A percentile compares a stretch with the other conserved stretches of the same genome.
Conservation (phyloP, 2,113 vertebrate species). For the Sinosuthora webbiana region DNA sequence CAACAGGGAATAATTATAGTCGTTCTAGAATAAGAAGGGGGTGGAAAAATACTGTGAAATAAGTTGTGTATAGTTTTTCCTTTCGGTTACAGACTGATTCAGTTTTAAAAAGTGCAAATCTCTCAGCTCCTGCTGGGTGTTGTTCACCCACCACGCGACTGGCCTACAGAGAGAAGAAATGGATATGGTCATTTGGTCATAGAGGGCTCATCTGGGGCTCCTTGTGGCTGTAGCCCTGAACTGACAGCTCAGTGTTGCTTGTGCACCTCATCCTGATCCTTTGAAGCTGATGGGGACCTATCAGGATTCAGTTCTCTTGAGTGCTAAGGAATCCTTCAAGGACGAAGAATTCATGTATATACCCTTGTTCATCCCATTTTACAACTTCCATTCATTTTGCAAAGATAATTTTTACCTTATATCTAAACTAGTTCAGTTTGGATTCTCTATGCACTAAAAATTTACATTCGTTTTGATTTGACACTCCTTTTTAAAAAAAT, state of each 20-base stretch:
- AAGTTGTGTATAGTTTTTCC: not conserved
- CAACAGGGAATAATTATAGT: slow-evolving; percentile 34
- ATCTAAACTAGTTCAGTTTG: not conserved
- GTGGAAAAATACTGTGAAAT: not conserved
- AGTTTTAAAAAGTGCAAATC: not conserved
- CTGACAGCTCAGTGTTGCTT: not conserved
- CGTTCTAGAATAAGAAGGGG: not conserved
- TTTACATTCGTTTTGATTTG: not conserved
- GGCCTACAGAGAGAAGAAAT: not conserved
- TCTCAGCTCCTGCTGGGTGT: not conserved
- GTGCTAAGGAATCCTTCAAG: not conserved
- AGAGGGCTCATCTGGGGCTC: not conserved
- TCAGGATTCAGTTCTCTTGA: not conserved
- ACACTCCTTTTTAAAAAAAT: not conserved
- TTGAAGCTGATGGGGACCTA: not conserved
- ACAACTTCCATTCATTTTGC: not conserved
- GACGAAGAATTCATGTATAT: not conserved
- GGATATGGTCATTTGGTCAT: rapidly evolving
- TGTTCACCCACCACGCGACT: not conserved
- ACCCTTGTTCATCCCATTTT: not conserved
- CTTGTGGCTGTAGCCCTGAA: not conserved
- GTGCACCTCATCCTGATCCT: not conserved
- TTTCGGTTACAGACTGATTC: not conserved
- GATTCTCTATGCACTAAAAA: not conserved
- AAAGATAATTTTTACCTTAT: not conserved